These are phyloP conservation scores for Muricea muricata DNA, from an alignment of 92 coral and sea anemone species.

Conservation along the genomic window DNA sequence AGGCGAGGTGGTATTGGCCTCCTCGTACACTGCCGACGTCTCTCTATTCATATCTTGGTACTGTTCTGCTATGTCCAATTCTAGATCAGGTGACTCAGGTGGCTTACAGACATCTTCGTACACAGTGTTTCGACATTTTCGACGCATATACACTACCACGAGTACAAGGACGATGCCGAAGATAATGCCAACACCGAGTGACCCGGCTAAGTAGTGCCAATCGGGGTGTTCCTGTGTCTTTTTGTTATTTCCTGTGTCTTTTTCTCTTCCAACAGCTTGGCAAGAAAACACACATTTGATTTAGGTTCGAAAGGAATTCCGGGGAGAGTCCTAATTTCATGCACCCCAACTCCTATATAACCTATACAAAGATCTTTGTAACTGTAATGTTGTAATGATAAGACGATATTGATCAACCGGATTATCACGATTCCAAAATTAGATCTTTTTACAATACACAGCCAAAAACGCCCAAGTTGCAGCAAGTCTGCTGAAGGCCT, in stretches of 20 bases:
- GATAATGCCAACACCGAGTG: neutral
- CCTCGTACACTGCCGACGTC: neutral
- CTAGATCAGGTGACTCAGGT: neutral
- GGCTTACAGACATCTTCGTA: neutral
- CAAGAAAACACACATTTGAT: too few relatives aligned
- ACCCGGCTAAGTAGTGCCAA: neutral
- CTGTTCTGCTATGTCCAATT: neutral
- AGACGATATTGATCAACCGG: too few relatives aligned
- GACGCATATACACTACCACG: neutral
- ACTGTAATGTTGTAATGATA: too few relatives aligned
- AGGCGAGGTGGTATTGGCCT: neutral
- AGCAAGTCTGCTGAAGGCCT: too few relatives aligned
- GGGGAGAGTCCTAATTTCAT: too few relatives aligned
- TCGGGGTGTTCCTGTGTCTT: neutral
- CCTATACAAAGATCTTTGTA: too few relatives aligned
- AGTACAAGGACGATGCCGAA: neutral
- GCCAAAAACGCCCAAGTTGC: too few relatives aligned
- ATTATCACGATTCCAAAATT: too few relatives aligned
- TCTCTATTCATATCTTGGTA: slow-evolving; percentile 5
- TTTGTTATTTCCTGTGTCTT: neutral
- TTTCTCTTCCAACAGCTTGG: neutral
- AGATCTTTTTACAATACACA: too few relatives aligned
- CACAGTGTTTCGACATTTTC: neutral
- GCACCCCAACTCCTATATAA: too few relatives aligned
- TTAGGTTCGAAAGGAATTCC: too few relatives aligned